phyloP scores from a whole-genome alignment of 1,140 invertebrate genomes.

The Anoplolepis gracilipes region DNA sequence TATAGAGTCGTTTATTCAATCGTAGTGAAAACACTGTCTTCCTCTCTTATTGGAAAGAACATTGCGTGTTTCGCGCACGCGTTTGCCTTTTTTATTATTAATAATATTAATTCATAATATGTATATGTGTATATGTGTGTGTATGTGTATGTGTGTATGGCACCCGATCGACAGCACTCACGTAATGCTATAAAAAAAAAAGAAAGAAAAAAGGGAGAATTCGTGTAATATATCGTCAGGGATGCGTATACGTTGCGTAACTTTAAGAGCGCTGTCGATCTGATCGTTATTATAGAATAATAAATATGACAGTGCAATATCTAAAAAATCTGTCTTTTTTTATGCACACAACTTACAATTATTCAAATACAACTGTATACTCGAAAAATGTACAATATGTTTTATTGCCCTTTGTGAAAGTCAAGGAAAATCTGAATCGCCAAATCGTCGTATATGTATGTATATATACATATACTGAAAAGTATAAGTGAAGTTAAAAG shows the following conservation, averaged over 20 bases:
- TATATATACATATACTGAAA: no score
- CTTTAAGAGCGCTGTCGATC: constrained; percentile 64
- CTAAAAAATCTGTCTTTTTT: constrained; percentile 84
- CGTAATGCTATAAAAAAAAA: neutral
- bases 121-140: no score
- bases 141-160: constrained; percentile 29
- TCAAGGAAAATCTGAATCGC: constrained; percentile 53
- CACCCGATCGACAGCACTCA: constrained; percentile 73
- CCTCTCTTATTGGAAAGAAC: constrained; percentile 80
- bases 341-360: constrained; percentile 83
- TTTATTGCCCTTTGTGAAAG: constrained; percentile 83
- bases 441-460: neutral
- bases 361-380: constrained; percentile 82
- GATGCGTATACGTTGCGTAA: neutral
- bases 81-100: constrained; percentile 72
- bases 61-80: constrained; percentile 66
- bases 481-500: neutral
- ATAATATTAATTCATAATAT: constrained; percentile 81
- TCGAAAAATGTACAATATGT: constrained; percentile 82
- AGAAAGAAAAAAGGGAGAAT: constrained; percentile 32
- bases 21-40: constrained; percentile 84
- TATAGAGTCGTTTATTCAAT: constrained; percentile 84
- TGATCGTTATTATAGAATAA: constrained; percentile 81
- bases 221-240: neutral
- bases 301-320: constrained; percentile 85